Evolutionary conservation across 2,888 invertebrate species (phyloP), one percentile per base, ranked within the genome.

Genomic region (Halictus ligatus): DNA sequence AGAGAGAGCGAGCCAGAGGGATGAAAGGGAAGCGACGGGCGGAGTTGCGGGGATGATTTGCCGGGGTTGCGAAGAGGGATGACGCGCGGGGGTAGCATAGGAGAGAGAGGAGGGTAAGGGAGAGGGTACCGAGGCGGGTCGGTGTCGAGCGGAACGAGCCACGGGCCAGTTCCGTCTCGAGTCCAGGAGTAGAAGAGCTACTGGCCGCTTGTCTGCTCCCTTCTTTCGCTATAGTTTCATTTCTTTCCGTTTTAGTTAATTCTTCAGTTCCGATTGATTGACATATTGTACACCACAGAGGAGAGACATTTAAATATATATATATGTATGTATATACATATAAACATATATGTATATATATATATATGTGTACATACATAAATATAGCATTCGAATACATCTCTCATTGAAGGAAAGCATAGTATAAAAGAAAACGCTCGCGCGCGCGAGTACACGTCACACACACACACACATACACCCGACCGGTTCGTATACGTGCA

Each of bases 161-260:
- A 89, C 92, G 89, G 90, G 88, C 92, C 93, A 95, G 85, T 96
- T 96, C 78, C 96, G 92, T 91, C 96, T 90, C 96, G 96, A 90
- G 96, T 96, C 84, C 96, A 96, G 89, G 96, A 95, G 92, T 96
- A 96, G 84, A 96, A 95, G 94, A 96, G 96, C 91, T 91, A 94
- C 96, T 96, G 94, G 96, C 96, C 91, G 96, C 96, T 88, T 96
- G 94, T 85, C 96, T 96, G 95, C 96, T 96, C 89, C 95, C 96
- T 93, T 96, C 92, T 89, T 96, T 95, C 94, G 93, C 93, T 93
- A 89, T 91, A 94, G 92, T 95, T 95, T 95, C 93, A 94, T 94
- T 94, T 94, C 92, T 94, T 94, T 95, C 93, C 94, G 93, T 94
- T 94, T 93, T 94, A 94, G 92, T 94, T 94, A 89, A 85, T 91